Conservation (phyloP, 2,797 vertebrate genomes). For the Oryzias sinensis region DNA sequence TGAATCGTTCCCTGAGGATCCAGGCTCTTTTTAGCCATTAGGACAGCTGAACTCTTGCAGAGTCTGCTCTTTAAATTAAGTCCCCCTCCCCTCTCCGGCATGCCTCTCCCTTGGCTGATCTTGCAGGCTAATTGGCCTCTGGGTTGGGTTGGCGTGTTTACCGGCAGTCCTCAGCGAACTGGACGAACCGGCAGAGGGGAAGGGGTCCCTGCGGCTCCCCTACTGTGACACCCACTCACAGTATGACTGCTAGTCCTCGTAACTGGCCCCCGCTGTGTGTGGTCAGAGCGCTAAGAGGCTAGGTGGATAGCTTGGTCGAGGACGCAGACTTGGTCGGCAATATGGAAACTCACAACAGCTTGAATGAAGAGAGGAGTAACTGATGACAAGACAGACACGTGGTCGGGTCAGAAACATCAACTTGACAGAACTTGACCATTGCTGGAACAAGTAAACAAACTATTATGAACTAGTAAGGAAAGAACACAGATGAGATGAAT, state of each 20-base stretch:
- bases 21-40: slow-evolving; percentile 66
- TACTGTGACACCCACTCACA: slow-evolving; percentile 28
- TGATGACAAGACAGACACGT: no score
- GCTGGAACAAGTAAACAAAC: no score
- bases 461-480: no score
- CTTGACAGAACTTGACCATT: no score
- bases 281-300: slow-evolving; percentile 10
- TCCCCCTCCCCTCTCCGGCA: slow-evolving; percentile 50
- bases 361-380: no score
- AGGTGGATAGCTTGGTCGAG: no score
- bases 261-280: slow-evolving; percentile 40
- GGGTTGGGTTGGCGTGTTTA: slow-evolving; percentile 69
- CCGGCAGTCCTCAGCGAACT: slow-evolving; percentile 50
- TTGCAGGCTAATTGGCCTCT: slow-evolving; percentile 72
- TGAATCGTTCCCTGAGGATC: slow-evolving; percentile 51
- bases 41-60: slow-evolving; percentile 61
- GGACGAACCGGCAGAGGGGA: slow-evolving; percentile 45
- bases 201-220: slow-evolving; percentile 34
- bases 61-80: slow-evolving; percentile 71
- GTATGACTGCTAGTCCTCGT: slow-evolving; percentile 46
- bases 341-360: no score
- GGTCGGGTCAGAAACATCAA: no score
- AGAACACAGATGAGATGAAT: no score
- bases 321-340: no score
- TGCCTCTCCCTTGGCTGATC: slow-evolving; percentile 54